Base-by-base conservation (phyloP, 2,113 vertebrate species). In the Phocoena sinus region DNA sequence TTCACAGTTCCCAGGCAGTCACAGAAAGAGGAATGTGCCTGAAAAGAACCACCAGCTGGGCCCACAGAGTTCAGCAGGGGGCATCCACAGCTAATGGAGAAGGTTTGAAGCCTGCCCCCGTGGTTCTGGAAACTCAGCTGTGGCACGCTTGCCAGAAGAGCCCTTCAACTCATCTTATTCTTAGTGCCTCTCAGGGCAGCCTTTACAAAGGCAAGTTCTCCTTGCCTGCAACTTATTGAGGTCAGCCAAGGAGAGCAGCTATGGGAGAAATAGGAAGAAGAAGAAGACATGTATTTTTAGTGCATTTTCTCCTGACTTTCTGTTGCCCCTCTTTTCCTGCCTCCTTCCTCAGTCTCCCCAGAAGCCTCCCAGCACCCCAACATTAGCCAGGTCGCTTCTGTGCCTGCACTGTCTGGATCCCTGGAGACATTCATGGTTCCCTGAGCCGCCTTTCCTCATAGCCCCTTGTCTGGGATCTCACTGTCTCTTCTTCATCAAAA, bases 31-130 rank as follows among this genome's bases (percentile, higher is more conserved):
- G 70, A 90, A 15, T 0, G 1, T 26, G 31, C 73, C 97, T 95
- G 91, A 95, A 97, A 94, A 97, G 90, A 94, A 41, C 17, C 25
- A 33, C 44, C 92, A 90, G 82, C 79, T 95, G 86, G 89, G 74
- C 65, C 83, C 38, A n/a, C 7, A 13, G 12, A 62, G 91, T 80
- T 82, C 91, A 68, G 95, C 3, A 0, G 83, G 63, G 65, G 84
- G 23, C 3, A 8, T 50, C 53, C 0, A 0, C 18, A 7, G 89
- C 91, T 47, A 44, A 11, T 1, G 8, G 68, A 83, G 74, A 33
- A 67, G 12, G 60, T 84, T n/a, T 88, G 70, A 86, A 83, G 89
- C 62, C 68, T 28, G 91, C 70, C 58, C 63, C 25, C 28, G 53
- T 13, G 92, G 44, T 71, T 80, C 89, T 90, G 82, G 89, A 84